Evolutionary conservation across 2,888 invertebrate genomes (phyloP), one percentile per base, ranked within the genome.

Genomic region (Camptogramma bilineatum): DNA sequence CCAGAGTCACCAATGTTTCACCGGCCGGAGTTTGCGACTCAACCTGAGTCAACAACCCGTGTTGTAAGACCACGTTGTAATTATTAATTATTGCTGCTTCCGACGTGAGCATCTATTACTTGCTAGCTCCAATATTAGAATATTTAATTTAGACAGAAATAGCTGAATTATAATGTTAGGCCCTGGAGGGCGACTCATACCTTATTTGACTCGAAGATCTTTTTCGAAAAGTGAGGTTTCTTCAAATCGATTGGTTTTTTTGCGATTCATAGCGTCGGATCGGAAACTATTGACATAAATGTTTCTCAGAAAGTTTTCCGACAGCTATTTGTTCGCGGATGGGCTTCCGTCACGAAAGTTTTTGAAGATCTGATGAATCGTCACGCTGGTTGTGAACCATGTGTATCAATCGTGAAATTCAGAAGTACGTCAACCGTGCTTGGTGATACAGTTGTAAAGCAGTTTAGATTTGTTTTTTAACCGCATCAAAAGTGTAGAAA

Each of bases 11-110:
- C 83, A 77, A 80, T 84, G 85, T 86, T 86, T 82, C 82, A 83
- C 78, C 73, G 73, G 75, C 78, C 72, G 71, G 74, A 83, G 85
- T 83, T 83, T 80, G 83, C 79, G 79, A 80, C 81, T 80, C 74
- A 77, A 81, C 74, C 81, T 77, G 79, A 83, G 81, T 85, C 84
- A 87, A 89, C 88, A 87, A 75, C 66, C 82, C 73, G 67, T 74
- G 76, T 75, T 76, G 71, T 73, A 75, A 79, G 76, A 78, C 79
- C 76, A 76, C 78, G 76, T 80, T 73, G 77, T 80, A 81, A 83
- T 81, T 84, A 81, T 81, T 82, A 76, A 76, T 79, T 73, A 75
- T 76, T 71, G 65, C 70, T 52, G 62, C 66, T 66, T 62, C 58
- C 57, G 61, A 57, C 42, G 61, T 61, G 66, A 61, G 44, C 64